Base-by-base conservation (phyloP, 1,140 invertebrate species). In the Pseudomyrmex dendroicus region DNA sequence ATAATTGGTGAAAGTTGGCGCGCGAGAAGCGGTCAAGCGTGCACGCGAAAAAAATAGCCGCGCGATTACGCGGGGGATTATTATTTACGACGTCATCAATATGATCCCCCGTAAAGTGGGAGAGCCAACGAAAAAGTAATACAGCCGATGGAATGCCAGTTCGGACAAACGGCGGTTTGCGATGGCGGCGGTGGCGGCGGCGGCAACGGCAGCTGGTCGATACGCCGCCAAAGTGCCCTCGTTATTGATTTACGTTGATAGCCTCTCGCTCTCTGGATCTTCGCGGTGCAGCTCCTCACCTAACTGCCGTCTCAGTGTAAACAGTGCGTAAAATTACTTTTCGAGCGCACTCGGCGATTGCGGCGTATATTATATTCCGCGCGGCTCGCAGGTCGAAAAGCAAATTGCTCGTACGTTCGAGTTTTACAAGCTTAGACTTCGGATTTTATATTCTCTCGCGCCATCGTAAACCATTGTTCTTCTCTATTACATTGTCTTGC, bases 181-280 rank as follows among this genome's bases (percentile, higher is more conserved):
- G 10, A 52, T 10, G 9, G 50, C 50, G 50, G 50, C 50, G 50
- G 50, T 3, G 54, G 54, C 54, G 54, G 52, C 64, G 57, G 76
- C 44, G 62, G 56, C 63, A 50, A 72, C 73, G 87, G 91, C 91
- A 92, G 91, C 91, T 92, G 91, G 91, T 83, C 90, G 87, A 90
- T 92, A 90, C 90, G 85, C 86, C 87, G 89, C 86, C 90, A 86
- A 91, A 92, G 90, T 91, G 90, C 87, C 90, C 90, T 74, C 82
- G 85, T 92, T 92, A 92, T 92, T 92, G 91, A 92, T 92, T 92
- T 92, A 92, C 91, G 91, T 92, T 91, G 91, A 92, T 92, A 92
- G 91, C 86, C 91, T 92, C 91, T 87, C 35, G 35, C 35, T 35
- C 35, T 35, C 35, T 84, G 86, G 85, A 89, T 89, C 89, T 83